Percentiles rank a stretch among this genome's conserved stretches.
These are phyloP conservation scores for Sander vitreus DNA, from an alignment of 2,113 vertebrate species.

Conservation along the genomic window DNA sequence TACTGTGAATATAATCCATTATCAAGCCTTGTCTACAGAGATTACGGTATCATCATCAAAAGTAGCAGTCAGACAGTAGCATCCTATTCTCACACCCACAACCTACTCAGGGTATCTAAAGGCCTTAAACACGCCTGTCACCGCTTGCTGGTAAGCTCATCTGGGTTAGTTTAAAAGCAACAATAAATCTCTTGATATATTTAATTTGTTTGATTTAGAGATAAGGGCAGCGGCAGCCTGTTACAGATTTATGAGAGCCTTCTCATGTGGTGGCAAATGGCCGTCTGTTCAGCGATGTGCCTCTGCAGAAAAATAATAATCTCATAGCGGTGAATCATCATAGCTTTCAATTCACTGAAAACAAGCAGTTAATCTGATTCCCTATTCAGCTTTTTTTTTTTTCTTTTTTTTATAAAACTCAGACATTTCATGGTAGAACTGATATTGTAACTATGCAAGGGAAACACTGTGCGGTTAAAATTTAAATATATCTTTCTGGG, in stretches of 20 bases:
- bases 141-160: constrained; percentile 17
- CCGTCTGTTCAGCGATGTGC: constrained; percentile 52
- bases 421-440: not conserved
- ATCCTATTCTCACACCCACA: constrained; percentile 2
- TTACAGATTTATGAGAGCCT: constrained; percentile 53
- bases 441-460: constrained; percentile 3
- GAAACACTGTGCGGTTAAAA: constrained; percentile 9
- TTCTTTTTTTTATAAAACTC: constrained; percentile 11
- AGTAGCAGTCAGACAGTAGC: not conserved
- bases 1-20: not conserved
- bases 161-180: constrained; percentile 52
- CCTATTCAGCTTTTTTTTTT: not conserved
- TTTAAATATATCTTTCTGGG: not conserved
- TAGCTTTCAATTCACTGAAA: constrained; percentile 46
- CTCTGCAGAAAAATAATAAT: constrained; percentile 50
- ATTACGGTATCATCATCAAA: constrained; percentile 6
- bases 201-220: constrained; percentile 69
- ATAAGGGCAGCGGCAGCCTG: constrained; percentile 46
- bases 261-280: constrained; percentile 53
- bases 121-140: constrained; percentile 13
- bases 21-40: not conserved
- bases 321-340: constrained; percentile 59
- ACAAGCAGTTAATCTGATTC: constrained; percentile 57
- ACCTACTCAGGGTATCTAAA: not conserved
- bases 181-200: constrained; percentile 62